phyloP scores from a whole-genome alignment of 2,113 vertebrate genomes.

The Gobius niger region DNA sequence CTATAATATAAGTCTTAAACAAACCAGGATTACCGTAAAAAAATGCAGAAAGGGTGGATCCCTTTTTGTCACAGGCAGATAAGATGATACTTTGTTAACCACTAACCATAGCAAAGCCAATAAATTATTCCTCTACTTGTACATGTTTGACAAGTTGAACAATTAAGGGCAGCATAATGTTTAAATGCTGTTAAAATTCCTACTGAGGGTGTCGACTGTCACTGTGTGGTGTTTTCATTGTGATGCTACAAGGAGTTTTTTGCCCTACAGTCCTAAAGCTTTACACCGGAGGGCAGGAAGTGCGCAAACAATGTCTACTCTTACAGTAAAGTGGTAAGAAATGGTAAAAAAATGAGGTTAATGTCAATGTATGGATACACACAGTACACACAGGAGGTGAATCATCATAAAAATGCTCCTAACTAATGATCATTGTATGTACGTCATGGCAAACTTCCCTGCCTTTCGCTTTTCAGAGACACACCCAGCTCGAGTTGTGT shows the following conservation, averaged over 20 bases:
- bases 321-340: too few relatives aligned
- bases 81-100: background rate
- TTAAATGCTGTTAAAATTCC: conserved; percentile 30
- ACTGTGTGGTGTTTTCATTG: conserved; percentile 6
- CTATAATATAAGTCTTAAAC: background rate
- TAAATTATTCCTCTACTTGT: background rate
- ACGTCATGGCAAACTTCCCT: conserved; percentile 7
- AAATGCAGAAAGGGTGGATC: conserved; percentile 31
- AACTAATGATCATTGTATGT: background rate
- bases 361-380: background rate
- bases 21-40: conserved; percentile 8
- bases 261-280: background rate
- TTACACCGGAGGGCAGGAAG: conserved; percentile 52
- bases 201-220: conserved; percentile 35
- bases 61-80: conserved; percentile 7
- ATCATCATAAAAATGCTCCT: background rate
- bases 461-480: conserved; percentile 43
- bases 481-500: conserved; percentile 15
- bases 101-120: too few relatives aligned
- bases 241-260: conserved; percentile 1
- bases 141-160: background rate
- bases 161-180: background rate
- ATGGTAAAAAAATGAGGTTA: too few relatives aligned
- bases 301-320: background rate
- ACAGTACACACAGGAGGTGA: background rate